Evolutionary conservation across 2,113 vertebrate genomes (phyloP).

Genomic region (Procavia capensis): DNA sequence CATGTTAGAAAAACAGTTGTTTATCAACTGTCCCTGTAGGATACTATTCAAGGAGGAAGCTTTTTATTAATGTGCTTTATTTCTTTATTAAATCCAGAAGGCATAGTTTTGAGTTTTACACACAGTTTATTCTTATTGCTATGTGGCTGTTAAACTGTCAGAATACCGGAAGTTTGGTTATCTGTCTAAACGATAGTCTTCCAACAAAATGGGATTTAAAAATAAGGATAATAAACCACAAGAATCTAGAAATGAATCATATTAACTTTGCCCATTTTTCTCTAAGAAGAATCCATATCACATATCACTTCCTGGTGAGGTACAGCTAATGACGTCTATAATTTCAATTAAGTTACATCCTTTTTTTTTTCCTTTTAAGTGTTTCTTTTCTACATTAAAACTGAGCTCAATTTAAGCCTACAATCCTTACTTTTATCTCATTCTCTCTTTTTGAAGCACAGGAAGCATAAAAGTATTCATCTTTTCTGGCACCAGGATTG

Average conservation of each 20-base stretch:
- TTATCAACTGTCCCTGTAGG: neutral
- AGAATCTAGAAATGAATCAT: conserved; percentile 43
- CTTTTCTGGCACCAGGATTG: neutral
- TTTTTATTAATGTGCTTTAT: neutral
- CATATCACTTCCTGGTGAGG: neutral
- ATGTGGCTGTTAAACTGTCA: conserved; percentile 26
- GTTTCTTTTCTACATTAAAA: neutral
- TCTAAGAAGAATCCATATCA: neutral
- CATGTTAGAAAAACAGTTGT: neutral
- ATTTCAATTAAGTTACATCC: neutral
- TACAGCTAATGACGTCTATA: neutral
- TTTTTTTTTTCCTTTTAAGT: neutral
- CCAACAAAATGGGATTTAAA: conserved; percentile 35
- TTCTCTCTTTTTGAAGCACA: neutral
- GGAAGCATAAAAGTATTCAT: neutral
- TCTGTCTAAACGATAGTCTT: conserved; percentile 40
- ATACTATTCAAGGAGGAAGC: neutral
- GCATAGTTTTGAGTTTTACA: conserved; percentile 34
- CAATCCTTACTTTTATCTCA: neutral
- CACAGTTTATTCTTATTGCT: conserved; percentile 9
- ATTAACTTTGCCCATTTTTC: neutral
- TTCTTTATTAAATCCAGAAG: conserved; percentile 42
- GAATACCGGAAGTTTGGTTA: conserved; percentile 43
- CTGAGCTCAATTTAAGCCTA: neutral
- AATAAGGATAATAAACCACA: conserved; percentile 13